A percentile compares a stretch with the other conserved stretches of the same genome.
These are phyloP conservation scores for Hypselothyrea guttata DNA, from an alignment of 2,888 invertebrate genomes.

Conservation along the genomic window DNA sequence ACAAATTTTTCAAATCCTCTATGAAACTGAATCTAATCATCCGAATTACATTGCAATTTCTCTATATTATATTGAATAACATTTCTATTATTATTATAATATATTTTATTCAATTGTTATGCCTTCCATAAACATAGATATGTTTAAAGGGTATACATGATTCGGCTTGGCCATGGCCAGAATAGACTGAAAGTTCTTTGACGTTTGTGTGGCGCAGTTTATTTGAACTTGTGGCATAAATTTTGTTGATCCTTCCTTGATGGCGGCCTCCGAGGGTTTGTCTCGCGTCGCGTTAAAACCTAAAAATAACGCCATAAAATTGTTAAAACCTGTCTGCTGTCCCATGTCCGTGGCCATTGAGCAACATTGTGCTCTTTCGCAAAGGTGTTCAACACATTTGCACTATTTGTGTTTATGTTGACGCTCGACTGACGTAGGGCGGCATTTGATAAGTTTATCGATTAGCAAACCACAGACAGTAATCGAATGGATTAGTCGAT, in stretches of 20 bases:
- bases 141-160: conserved; percentile 5
- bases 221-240: conserved; percentile 55
- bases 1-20: too few relatives aligned
- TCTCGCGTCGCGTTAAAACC: conserved; percentile 16
- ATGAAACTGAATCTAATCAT: too few relatives aligned
- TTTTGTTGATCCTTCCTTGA: conserved; percentile 58
- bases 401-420: conserved; percentile 32
- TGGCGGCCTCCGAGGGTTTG: conserved; percentile 36
- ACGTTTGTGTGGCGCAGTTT: conserved; percentile 35
- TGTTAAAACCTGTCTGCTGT: conserved; percentile 45
- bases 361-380: conserved; percentile 39
- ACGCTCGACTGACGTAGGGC: too few relatives aligned
- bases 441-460: conserved; percentile 33
- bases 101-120: too few relatives aligned
- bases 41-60: too few relatives aligned
- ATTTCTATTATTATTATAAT: too few relatives aligned
- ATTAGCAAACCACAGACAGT: too few relatives aligned
- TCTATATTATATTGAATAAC: too few relatives aligned
- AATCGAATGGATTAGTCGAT: too few relatives aligned
- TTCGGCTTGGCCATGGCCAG: neutral
- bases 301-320: conserved; percentile 42
- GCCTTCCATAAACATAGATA: too few relatives aligned
- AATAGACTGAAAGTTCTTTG: neutral
- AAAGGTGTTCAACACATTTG: conserved; percentile 58
- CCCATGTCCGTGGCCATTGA: conserved; percentile 2